Percentiles rank a stretch among this genome's conserved stretches.
Conservation (phyloP, 2,888 invertebrate genomes). For the Thyatira batis region DNA sequence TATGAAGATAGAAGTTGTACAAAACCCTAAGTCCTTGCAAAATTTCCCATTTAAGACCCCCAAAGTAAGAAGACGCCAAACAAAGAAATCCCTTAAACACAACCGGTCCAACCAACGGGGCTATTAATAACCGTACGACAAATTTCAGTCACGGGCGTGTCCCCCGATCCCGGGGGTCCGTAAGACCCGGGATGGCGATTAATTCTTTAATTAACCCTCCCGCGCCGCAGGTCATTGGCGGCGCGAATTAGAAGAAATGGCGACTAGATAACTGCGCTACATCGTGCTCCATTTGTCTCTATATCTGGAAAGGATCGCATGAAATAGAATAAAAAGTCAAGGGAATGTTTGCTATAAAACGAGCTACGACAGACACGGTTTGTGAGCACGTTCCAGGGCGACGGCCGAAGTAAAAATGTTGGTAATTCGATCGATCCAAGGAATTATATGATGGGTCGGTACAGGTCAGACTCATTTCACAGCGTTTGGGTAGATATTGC, state of each 20-base stretch:
- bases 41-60: neutral
- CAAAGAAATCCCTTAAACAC: slow-evolving; percentile 3
- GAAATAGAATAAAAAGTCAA: slow-evolving; percentile 29
- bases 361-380: neutral
- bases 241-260: slow-evolving; percentile 68
- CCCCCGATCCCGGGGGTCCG: slow-evolving; percentile 27
- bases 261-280: slow-evolving; percentile 59
- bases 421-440: neutral
- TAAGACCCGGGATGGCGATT: slow-evolving; percentile 49
- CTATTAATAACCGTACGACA: slow-evolving; percentile 52
- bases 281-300: slow-evolving; percentile 60
- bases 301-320: slow-evolving; percentile 41
- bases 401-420: slow-evolving; percentile 4
- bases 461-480: neutral
- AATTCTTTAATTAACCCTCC: slow-evolving; percentile 75
- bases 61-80: slow-evolving; percentile 6
- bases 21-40: neutral
- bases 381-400: slow-evolving; percentile 4
- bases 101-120: slow-evolving; percentile 4
- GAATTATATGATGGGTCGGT: neutral
- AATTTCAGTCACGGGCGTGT: slow-evolving; percentile 56
- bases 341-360: slow-evolving; percentile 1
- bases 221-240: slow-evolving; percentile 51
- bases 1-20: neutral
- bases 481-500: neutral